Evolutionary conservation across 2,113 vertebrate genomes (phyloP).

Genomic region (Oreochromis spilurus): DNA sequence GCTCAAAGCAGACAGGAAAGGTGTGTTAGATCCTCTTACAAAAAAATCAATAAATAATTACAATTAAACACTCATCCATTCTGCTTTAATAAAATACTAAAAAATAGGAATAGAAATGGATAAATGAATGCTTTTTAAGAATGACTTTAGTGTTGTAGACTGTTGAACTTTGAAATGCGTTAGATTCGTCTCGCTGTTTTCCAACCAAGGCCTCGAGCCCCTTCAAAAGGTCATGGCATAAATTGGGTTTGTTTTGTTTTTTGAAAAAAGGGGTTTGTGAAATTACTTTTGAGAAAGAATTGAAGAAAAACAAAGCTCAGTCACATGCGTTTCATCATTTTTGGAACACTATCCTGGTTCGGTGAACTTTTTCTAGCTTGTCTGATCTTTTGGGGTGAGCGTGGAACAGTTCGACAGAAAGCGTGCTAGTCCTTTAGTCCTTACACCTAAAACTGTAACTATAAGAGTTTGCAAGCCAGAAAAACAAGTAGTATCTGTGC

Average conservation of each 20-base stretch:
- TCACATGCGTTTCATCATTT: not conserved
- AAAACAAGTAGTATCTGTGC: not conserved
- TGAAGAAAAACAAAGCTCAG: not conserved
- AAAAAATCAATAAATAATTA: not conserved
- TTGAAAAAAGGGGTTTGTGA: not conserved
- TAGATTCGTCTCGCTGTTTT: not conserved
- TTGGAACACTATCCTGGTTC: not conserved
- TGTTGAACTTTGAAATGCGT: not conserved
- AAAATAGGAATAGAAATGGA: not conserved
- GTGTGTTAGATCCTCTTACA: not conserved
- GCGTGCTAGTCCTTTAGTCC: not conserved
- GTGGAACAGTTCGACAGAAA: not conserved
- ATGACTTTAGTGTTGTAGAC: not conserved
- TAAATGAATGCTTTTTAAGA: not conserved
- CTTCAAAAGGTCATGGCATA: not conserved
- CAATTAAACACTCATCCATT: not conserved
- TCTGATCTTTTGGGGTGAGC: not conserved
- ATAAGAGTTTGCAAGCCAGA: not conserved
- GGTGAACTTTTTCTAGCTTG: not conserved
- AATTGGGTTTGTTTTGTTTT: not conserved
- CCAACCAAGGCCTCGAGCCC: not conserved
- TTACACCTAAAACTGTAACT: not conserved
- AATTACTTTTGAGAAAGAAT: not conserved
- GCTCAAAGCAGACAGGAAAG: not conserved
- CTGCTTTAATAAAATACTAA: not conserved